Evolutionary conservation across 2,888 invertebrate genomes (phyloP).

Genomic region (Melieria picta): DNA sequence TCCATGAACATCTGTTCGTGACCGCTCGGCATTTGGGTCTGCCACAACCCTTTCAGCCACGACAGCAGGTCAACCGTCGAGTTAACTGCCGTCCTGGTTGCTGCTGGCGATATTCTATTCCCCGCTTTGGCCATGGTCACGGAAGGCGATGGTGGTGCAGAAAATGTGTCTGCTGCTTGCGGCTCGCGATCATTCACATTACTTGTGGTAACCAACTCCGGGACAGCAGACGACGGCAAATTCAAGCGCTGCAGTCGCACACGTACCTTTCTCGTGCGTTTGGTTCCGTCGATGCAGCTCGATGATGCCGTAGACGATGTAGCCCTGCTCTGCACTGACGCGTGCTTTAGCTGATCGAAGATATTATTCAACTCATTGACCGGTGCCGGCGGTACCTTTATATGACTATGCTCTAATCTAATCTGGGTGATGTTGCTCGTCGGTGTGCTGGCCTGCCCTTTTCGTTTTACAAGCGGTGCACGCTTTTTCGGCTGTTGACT

Average conservation of each 20-base stretch:
- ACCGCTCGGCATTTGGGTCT: background rate
- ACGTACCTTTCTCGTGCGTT: constrained; percentile 21
- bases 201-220: background rate
- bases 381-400: constrained; percentile 22
- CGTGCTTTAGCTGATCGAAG: constrained; percentile 36
- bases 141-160: background rate
- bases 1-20: constrained; percentile 35
- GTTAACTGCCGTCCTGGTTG: background rate
- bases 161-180: background rate
- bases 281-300: background rate
- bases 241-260: constrained; percentile 40
- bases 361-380: constrained; percentile 38
- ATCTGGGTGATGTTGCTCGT: constrained; percentile 1
- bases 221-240: background rate
- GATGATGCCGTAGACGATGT: background rate
- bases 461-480: too few species aligned
- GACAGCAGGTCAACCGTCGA: constrained; percentile 36
- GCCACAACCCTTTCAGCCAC: constrained; percentile 43
- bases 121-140: background rate
- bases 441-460: background rate
- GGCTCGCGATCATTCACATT: background rate
- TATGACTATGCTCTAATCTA: constrained; percentile 17
- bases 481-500: background rate
- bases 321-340: background rate
- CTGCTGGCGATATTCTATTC: background rate